Base-by-base conservation (phyloP, 2,797 vertebrate genomes). In the Mionectes olivaceus region DNA sequence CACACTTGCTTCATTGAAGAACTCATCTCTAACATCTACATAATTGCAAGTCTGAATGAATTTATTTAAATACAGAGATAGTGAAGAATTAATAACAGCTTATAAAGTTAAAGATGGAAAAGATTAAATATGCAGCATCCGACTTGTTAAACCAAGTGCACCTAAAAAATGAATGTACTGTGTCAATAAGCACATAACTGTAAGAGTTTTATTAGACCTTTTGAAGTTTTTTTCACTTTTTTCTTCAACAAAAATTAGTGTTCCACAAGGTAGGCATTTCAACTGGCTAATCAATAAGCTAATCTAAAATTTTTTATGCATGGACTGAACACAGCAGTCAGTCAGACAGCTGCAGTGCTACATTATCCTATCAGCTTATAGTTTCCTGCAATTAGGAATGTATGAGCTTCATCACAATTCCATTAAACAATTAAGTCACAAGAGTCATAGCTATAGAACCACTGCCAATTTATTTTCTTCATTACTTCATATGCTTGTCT, bases 51-150 rank as follows among this genome's bases (percentile, higher is more conserved):
- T 5, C 55, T 24, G 61, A 35, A 27, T 17, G 49, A 19, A 18
- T 75, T 93, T 93, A 6, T 81, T 89, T 60, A 92, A 97, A 92
- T 43, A 64, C 30, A 92, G 30, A 84, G 39, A 84, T 61, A 90
- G n/a, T 50, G 43, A 93, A 91, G 47, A 96, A 89, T 87, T 92
- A 79, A 46, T 89, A 57, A 49, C 18, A 65, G 22, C 13, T 92
- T 93, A 74, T 67, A 89, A 93, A 96, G 41, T 93, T 81, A 97
- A 97, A 96, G 55, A 81, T n/a, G 6, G 52, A 87, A 87, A 96
- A 95, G 55, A 93, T 71, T 86, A 89, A 90, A 89, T 53, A 82
- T 94, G 52, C 78, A 95, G 19, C 49, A 65, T 44, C 78, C 93
- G 81, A 77, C 60, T 93, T 39, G 70, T 69, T 94, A 93, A 94